These are phyloP conservation scores for Diplosoma virens DNA, from an alignment of 23 tunicate genomes.

Conservation along the genomic window DNA sequence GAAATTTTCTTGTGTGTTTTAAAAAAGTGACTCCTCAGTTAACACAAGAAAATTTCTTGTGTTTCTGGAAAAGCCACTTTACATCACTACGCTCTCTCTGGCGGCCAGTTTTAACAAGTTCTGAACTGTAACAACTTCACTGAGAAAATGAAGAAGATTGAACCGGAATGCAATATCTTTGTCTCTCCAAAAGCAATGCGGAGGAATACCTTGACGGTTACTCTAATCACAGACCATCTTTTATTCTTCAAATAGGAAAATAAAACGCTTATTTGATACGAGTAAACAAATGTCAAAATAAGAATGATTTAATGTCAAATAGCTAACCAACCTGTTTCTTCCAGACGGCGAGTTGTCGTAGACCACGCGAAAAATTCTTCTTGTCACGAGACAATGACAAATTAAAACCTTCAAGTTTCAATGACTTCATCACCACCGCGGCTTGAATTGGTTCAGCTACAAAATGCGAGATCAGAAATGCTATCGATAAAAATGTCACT, in stretches of 20 bases:
- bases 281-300: neutral
- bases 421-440: constrained; percentile 25
- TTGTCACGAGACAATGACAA: constrained; percentile 15
- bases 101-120: too few species aligned
- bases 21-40: too few species aligned
- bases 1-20: too few species aligned
- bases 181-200: too few species aligned
- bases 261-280: neutral
- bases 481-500: neutral
- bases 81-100: too few species aligned
- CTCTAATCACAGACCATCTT: too few species aligned
- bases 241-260: neutral
- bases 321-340: constrained; percentile 63
- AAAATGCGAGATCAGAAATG: neutral
- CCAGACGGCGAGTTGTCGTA: constrained; percentile 44
- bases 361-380: constrained; percentile 16
- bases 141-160: too few species aligned
- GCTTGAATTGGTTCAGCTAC: constrained; percentile 48
- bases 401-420: constrained; percentile 48
- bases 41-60: too few species aligned
- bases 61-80: too few species aligned
- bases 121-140: too few species aligned
- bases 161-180: too few species aligned
- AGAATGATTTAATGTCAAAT: neutral
- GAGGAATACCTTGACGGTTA: too few species aligned